phyloP scores from a whole-genome alignment of 2,113 vertebrate genomes.

The Peromyscus maniculatus region DNA sequence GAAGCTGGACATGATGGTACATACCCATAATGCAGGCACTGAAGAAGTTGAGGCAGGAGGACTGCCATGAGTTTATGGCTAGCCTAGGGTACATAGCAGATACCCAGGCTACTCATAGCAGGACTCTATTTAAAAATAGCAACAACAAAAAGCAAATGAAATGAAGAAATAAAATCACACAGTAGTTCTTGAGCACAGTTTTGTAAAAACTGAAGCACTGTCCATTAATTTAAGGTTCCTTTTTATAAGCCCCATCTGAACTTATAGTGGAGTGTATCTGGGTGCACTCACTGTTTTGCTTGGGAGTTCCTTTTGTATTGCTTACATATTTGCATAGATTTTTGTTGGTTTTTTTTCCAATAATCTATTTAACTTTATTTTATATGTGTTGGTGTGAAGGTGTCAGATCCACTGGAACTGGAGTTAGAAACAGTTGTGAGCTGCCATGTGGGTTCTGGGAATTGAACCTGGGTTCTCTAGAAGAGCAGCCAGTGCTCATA shows the following conservation, averaged over 20 bases:
- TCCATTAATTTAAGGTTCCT: background rate
- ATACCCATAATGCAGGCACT: background rate
- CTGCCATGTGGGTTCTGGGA: no score
- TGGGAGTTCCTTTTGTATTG: rapidly evolving
- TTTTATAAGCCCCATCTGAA: background rate
- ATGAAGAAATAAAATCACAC: background rate
- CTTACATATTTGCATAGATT: rapidly evolving
- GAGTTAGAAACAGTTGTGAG: no score
- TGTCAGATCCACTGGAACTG: no score
- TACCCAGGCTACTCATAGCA: background rate
- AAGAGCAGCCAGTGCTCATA: no score
- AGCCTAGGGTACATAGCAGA: background rate
- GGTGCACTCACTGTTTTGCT: rapidly evolving
- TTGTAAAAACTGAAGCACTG: background rate
- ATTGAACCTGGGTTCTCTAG: no score
- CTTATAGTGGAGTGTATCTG: background rate
- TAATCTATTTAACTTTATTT: no score
- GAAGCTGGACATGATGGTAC: background rate
- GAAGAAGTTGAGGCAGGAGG: background rate
- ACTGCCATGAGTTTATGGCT: background rate
- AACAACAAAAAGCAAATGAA: background rate
- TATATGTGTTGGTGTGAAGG: no score
- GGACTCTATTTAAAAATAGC: background rate
- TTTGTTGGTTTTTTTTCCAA: no score
- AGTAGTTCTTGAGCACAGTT: background rate